These are phyloP conservation scores for Halictus rubicundus DNA, from an alignment of 1,140 invertebrate genomes.

Conservation along the genomic window DNA sequence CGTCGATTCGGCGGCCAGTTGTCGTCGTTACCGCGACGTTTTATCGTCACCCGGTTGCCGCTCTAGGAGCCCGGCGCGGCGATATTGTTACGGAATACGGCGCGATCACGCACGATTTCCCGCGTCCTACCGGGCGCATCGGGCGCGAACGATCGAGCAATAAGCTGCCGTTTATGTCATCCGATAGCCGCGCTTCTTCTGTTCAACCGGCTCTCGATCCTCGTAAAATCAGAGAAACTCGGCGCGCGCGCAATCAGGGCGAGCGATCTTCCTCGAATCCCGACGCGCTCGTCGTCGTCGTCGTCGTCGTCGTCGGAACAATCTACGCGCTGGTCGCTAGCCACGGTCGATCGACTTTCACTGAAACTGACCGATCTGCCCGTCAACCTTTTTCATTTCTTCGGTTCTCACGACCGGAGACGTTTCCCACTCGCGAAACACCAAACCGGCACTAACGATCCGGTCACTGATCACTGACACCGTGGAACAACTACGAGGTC, in stretches of 20 bases:
- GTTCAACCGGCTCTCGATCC: not conserved
- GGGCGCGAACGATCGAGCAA: not conserved
- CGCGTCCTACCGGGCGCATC: not conserved
- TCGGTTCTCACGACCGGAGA: too few relatives aligned
- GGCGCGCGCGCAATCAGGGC: not conserved
- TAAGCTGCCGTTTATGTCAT: conserved; percentile 10
- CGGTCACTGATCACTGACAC: conserved; percentile 12
- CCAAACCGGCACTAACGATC: not conserved
- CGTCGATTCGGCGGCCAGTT: conserved; percentile 24
- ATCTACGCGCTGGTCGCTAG: not conserved
- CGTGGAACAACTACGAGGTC: too few relatives aligned
- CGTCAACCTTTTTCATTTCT: not conserved
- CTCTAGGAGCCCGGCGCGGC: conserved; percentile 22
- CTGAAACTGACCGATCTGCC: not conserved
- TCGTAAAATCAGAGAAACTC: conserved; percentile 2
- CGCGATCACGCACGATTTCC: conserved; percentile 22
- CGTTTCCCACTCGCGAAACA: conserved; percentile 9
- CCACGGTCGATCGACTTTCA: conserved; percentile 29
- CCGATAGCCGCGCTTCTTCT: not conserved
- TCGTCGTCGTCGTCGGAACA: too few relatives aligned
- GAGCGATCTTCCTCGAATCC: not conserved
- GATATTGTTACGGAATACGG: conserved; percentile 13
- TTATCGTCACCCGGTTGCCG: conserved; percentile 34
- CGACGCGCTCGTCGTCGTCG: not conserved
- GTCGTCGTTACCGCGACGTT: not conserved